Evolutionary conservation across 2,113 vertebrate species (phyloP).

Genomic region (Tringa solitaria): DNA sequence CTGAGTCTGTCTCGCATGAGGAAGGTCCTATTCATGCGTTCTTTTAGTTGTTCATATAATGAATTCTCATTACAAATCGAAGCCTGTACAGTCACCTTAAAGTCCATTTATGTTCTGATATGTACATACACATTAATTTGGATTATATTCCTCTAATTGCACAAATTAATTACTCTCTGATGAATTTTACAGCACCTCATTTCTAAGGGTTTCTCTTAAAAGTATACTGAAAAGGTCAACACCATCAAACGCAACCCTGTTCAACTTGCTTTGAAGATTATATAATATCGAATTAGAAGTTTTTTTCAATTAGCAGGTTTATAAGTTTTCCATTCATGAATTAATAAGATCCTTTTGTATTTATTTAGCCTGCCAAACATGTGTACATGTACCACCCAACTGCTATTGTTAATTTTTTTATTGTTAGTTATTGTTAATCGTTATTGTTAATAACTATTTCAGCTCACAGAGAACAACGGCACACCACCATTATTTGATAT

Average conservation of each 20-base stretch:
- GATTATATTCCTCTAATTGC: constrained; percentile 59
- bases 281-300: constrained; percentile 69
- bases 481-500: not conserved
- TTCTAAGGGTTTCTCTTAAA: constrained; percentile 46
- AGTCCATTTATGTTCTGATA: constrained; percentile 39
- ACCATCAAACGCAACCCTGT: constrained; percentile 54
- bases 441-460: not conserved
- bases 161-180: constrained; percentile 71
- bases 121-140: constrained; percentile 37
- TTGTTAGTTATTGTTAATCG: not conserved
- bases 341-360: constrained; percentile 54
- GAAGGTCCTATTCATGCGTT: not conserved
- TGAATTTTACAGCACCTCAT: constrained; percentile 67
- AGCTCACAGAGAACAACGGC: not conserved
- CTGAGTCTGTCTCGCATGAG: not conserved
- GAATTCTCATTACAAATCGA: not conserved
- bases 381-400: not conserved
- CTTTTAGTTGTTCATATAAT: not conserved
- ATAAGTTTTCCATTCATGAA: constrained; percentile 55
- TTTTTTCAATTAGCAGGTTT: constrained; percentile 65
- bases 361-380: constrained; percentile 18
- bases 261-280: constrained; percentile 72
- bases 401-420: not conserved
- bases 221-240: constrained; percentile 70
- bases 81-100: constrained; percentile 7